Evolutionary conservation across 2,797 vertebrate species (phyloP).

Genomic region (Rhinatrema bivittatum): DNA sequence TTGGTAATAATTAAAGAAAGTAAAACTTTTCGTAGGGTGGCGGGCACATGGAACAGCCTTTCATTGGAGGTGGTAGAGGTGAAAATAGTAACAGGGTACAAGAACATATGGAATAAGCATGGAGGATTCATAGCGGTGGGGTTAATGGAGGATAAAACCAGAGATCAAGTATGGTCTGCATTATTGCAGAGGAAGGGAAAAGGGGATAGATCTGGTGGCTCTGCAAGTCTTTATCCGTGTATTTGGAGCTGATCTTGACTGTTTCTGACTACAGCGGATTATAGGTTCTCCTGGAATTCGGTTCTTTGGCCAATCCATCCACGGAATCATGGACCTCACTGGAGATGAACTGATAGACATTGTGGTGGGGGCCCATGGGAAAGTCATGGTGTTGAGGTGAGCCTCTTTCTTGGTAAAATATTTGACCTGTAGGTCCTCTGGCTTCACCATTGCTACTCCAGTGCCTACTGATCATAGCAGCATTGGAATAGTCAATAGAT

Average conservation of each 20-base stretch:
- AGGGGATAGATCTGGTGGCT: too few relatives aligned
- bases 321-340: conserved; percentile 56
- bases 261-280: conserved; percentile 47
- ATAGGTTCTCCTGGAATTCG: conserved; percentile 30
- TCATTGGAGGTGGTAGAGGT: not conserved
- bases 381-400: conserved; percentile 60
- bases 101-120: not conserved
- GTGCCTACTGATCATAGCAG: too few relatives aligned
- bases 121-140: not conserved
- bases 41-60: too few relatives aligned
- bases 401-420: too few relatives aligned
- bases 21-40: too few relatives aligned
- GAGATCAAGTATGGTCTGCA: not conserved
- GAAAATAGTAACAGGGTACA: not conserved
- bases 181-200: not conserved
- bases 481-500: too few relatives aligned
- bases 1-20: too few relatives aligned
- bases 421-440: too few relatives aligned
- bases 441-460: too few relatives aligned
- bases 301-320: conserved; percentile 68
- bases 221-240: not conserved
- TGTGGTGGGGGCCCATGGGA: conserved; percentile 59
- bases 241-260: not conserved
- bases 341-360: conserved; percentile 57
- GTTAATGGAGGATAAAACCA: not conserved